phyloP scores from a whole-genome alignment of 2,888 invertebrate genomes.

The Chymomyza procnemis region DNA sequence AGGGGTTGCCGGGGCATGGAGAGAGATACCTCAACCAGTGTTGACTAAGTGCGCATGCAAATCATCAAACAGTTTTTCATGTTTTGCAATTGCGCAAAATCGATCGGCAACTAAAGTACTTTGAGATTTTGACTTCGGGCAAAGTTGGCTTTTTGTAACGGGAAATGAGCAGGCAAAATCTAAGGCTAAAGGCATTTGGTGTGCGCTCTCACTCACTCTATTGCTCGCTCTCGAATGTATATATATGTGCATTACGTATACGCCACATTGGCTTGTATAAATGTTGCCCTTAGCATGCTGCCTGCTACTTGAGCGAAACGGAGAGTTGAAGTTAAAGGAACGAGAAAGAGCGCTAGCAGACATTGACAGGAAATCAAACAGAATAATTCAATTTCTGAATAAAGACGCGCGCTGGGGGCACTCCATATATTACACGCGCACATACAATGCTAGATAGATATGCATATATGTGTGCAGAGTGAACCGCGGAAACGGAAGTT shows the following conservation, averaged over 20 bases:
- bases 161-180: slow-evolving; percentile 59
- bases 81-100: background rate
- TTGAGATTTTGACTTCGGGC: slow-evolving; percentile 49
- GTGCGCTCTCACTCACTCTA: background rate
- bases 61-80: slow-evolving; percentile 35
- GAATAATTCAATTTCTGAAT: slow-evolving; percentile 74
- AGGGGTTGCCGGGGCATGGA: no score
- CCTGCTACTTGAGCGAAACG: slow-evolving; percentile 4
- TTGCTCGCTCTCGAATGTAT: slow-evolving; percentile 24
- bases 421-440: background rate
- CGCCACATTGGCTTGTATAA: slow-evolving; percentile 58
- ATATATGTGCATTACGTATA: slow-evolving; percentile 28
- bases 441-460: background rate
- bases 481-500: slow-evolving; percentile 58
- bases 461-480: slow-evolving; percentile 4
- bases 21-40: slow-evolving; percentile 32
- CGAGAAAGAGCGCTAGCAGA: slow-evolving; percentile 12
- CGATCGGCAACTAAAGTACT: slow-evolving; percentile 28
- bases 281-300: slow-evolving; percentile 43
- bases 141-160: slow-evolving; percentile 42
- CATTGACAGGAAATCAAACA: slow-evolving; percentile 70
- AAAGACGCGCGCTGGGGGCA: slow-evolving; percentile 54
- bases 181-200: slow-evolving; percentile 35
- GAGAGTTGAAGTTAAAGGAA: background rate
- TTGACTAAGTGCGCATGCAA: slow-evolving; percentile 34